Evolutionary conservation across 2,888 invertebrate genomes (phyloP).

Genomic region (Chrysopilus asiliformis): DNA sequence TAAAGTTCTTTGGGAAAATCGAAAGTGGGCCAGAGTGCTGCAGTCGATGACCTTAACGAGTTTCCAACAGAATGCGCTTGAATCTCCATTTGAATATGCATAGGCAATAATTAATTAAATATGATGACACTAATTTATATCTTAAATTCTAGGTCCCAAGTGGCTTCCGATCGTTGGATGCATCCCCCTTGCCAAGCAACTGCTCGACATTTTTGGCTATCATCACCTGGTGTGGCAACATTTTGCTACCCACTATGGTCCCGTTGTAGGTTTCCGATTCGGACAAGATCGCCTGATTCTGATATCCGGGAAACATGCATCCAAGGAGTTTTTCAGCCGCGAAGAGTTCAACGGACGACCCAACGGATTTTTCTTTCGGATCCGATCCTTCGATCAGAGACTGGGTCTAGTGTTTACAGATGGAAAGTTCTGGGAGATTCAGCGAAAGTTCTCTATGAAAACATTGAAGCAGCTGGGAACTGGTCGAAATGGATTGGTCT

Average conservation of each 20-base stretch:
- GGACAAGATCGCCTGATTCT: constrained; percentile 48
- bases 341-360: constrained; percentile 58
- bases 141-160: constrained; percentile 39
- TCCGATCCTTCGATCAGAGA: constrained; percentile 52
- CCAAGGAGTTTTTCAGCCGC: constrained; percentile 45
- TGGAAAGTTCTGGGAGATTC: constrained; percentile 50
- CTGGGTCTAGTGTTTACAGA: constrained; percentile 57
- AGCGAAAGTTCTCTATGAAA: constrained; percentile 51
- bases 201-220: constrained; percentile 28
- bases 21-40: too few relatives aligned
- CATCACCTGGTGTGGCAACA: constrained; percentile 48
- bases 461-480: constrained; percentile 50
- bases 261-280: constrained; percentile 50
- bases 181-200: constrained; percentile 29
- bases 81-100: too few relatives aligned
- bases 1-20: too few relatives aligned
- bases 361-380: constrained; percentile 52
- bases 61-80: too few relatives aligned
- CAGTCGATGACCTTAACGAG: too few relatives aligned
- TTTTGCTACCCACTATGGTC: constrained; percentile 45
- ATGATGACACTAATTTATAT: too few relatives aligned
- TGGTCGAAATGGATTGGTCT: constrained; percentile 44
- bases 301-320: constrained; percentile 46
- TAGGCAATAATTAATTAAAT: too few relatives aligned
- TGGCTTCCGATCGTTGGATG: constrained; percentile 45